Evolutionary conservation across 1,140 invertebrate species (phyloP).

Genomic region (Pseudomyrmex gracilis): DNA sequence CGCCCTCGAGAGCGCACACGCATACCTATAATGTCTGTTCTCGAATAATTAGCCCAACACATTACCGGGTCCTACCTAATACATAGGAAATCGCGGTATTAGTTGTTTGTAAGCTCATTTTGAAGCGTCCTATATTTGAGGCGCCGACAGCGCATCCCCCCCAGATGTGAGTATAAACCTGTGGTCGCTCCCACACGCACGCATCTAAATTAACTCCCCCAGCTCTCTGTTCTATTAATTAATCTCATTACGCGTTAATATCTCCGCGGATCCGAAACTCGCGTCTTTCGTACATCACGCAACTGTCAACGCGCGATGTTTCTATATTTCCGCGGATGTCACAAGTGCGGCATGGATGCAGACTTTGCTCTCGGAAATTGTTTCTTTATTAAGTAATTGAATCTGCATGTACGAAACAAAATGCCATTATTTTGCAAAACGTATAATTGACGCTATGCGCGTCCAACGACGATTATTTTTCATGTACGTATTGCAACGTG

Average conservation of each 20-base stretch:
- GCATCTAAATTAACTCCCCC: conserved; percentile 75
- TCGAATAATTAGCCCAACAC: conserved; percentile 28
- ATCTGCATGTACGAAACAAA: not conserved
- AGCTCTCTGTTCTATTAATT: conserved; percentile 76
- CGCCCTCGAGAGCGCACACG: not conserved
- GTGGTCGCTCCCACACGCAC: conserved; percentile 65
- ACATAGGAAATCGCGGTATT: conserved; percentile 44
- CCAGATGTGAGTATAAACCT: conserved; percentile 69
- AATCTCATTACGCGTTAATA: conserved; percentile 77
- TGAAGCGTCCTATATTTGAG: conserved; percentile 65
- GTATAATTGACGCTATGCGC: no score
- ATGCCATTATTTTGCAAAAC: no score
- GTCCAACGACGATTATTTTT: no score
- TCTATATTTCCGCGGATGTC: not conserved
- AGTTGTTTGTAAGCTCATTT: conserved; percentile 70
- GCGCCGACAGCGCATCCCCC: conserved; percentile 19
- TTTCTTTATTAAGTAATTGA: conserved; percentile 7
- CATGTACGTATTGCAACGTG: no score
- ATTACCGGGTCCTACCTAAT: conserved; percentile 39
- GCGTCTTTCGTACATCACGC: conserved; percentile 38
- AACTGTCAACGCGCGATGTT: conserved; percentile 13
- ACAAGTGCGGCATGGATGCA: not conserved
- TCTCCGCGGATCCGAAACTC: conserved; percentile 60
- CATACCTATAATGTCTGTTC: conserved; percentile 15
- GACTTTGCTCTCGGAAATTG: not conserved